Conservation (phyloP, 2,113 vertebrate genomes). For the Rissa tridactyla region DNA sequence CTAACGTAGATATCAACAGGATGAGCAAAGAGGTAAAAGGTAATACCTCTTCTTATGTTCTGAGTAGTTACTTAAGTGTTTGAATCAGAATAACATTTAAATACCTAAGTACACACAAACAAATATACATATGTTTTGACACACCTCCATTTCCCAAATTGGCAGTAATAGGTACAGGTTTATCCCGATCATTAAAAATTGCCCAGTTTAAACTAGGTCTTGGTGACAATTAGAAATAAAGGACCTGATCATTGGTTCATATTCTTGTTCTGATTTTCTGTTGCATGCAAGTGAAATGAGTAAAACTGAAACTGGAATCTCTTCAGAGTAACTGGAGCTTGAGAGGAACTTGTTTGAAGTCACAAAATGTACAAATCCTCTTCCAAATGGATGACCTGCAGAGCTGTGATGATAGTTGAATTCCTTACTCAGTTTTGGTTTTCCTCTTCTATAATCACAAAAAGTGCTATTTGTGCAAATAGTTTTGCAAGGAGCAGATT, state of each 20-base stretch:
- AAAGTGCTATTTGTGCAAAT: background rate
- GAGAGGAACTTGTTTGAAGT: background rate
- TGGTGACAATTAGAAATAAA: background rate
- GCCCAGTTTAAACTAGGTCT: background rate
- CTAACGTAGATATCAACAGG: conserved; percentile 85
- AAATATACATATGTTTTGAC: background rate
- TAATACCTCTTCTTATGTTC: conserved; percentile 33
- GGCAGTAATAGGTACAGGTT: background rate
- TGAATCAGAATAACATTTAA: background rate
- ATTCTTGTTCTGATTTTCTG: background rate
- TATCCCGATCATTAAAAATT: background rate
- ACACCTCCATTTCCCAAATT: background rate
- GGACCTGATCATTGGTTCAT: background rate
- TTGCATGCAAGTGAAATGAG: background rate
- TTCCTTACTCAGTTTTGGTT: background rate
- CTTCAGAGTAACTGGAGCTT: background rate
- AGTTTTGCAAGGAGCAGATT: background rate
- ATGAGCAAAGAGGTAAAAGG: conserved; percentile 89
- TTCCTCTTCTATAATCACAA: background rate
- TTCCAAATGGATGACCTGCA: background rate
- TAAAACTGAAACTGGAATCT: background rate
- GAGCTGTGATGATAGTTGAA: background rate
- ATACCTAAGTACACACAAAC: background rate
- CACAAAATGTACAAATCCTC: background rate
- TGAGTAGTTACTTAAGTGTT: background rate